Percentiles rank a stretch among this genome's conserved stretches.
These are phyloP conservation scores for rabbit (Oryctolagus cuniculus) DNA, from an alignment of 2,113 vertebrate genomes.

Conservation along the genomic window mOryCun1.1 NC_091448.1:58190001-58190500, in stretches of 20 bases:
- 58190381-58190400: neutral
- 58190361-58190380: neutral
- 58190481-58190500: too few relatives aligned
- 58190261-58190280: neutral
- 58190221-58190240: neutral
- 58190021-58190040: too few relatives aligned
- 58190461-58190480: too few relatives aligned
- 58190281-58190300: neutral
- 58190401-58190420: neutral
- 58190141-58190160: too few relatives aligned
- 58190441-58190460: too few relatives aligned
- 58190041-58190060: too few relatives aligned
- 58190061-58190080: too few relatives aligned
- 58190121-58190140: rapidly evolving
- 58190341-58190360: neutral
- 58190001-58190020: too few relatives aligned
- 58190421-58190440: too few relatives aligned
- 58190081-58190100: too few relatives aligned
- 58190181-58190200: neutral
- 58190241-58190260: neutral
- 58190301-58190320: neutral
- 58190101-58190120: neutral
- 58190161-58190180: neutral
- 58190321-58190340: neutral
- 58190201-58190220: neutral